Evolutionary conservation across 2,888 invertebrate species (phyloP).

Genomic region (Zeuzera pyrina): DNA sequence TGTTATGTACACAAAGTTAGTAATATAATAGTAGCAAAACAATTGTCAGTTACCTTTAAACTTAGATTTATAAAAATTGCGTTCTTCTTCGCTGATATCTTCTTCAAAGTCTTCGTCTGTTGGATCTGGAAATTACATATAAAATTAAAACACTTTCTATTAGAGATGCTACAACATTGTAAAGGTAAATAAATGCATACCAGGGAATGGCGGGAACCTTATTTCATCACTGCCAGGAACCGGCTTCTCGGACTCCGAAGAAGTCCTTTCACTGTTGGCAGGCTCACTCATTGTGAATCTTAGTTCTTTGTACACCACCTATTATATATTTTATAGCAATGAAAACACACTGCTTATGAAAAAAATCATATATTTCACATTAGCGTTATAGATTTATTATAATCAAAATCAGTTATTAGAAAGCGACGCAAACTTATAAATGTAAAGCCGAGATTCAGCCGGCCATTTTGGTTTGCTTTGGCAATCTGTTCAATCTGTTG

Average conservation of each 20-base stretch:
- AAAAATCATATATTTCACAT: too few species aligned
- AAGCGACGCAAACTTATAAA: too few species aligned
- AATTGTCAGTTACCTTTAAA: constrained; percentile 50
- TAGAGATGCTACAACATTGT: constrained; percentile 1
- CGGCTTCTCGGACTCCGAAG: constrained; percentile 47
- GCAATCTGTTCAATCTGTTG: too few species aligned
- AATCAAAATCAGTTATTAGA: too few species aligned
- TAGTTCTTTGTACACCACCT: constrained; percentile 2
- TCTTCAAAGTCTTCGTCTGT: constrained; percentile 66
- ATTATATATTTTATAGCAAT: too few species aligned
- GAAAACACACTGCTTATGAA: too few species aligned
- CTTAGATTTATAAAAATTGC: constrained; percentile 58
- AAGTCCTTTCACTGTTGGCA: constrained; percentile 33
- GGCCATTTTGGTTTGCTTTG: too few species aligned
- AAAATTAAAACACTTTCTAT: constrained; percentile 15
- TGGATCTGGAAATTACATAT: too few species aligned
- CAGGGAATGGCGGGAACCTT: constrained; percentile 61
- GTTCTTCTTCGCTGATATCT: constrained; percentile 67
- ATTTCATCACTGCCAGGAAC: constrained; percentile 33
- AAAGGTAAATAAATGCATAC: constrained; percentile 21
- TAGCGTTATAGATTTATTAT: too few species aligned
- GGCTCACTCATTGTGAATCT: constrained; percentile 45
- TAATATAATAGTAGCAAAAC: background rate
- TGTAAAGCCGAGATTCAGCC: too few species aligned
- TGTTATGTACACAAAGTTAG: background rate